phyloP scores from a whole-genome alignment of 1,140 invertebrate species.

The Papilio polyxenes region DNA sequence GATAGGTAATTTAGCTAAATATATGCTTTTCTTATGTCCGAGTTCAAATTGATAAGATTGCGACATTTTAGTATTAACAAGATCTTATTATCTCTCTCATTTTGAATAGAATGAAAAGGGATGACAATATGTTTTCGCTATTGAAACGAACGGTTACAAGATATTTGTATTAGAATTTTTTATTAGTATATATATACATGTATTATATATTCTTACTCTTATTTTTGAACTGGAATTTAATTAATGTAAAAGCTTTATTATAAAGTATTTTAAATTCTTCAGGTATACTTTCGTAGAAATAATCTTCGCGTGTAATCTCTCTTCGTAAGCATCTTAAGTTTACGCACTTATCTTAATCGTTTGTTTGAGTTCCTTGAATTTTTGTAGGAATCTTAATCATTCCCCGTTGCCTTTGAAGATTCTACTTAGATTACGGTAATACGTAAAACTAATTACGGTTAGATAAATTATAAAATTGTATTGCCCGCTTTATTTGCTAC shows the following conservation, averaged over 20 bases:
- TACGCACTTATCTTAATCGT: conserved; percentile 11
- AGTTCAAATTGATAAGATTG: neutral
- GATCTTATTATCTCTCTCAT: neutral
- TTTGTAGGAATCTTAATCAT: neutral
- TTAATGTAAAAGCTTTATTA: neutral
- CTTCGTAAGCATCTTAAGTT: neutral
- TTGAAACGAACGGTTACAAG: neutral
- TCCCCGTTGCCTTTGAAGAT: neutral
- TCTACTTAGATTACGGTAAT: neutral
- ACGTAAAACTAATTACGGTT: neutral
- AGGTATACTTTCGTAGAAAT: neutral
- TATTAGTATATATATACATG: too few species aligned
- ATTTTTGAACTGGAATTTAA: too few species aligned
- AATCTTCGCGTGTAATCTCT: conserved; percentile 4
- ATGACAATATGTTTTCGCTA: neutral
- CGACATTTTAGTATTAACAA: neutral
- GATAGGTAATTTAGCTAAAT: too few species aligned
- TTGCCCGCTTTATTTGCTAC: neutral
- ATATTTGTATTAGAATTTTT: neutral
- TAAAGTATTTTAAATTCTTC: neutral
- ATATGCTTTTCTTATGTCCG: neutral
- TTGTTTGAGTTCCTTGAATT: conserved; percentile 9
- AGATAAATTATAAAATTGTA: neutral
- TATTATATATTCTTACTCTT: too few species aligned
- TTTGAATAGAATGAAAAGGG: neutral